Evolutionary conservation across 2,113 vertebrate genomes (phyloP).

Genomic region (Gymnorhina tibicen): DNA sequence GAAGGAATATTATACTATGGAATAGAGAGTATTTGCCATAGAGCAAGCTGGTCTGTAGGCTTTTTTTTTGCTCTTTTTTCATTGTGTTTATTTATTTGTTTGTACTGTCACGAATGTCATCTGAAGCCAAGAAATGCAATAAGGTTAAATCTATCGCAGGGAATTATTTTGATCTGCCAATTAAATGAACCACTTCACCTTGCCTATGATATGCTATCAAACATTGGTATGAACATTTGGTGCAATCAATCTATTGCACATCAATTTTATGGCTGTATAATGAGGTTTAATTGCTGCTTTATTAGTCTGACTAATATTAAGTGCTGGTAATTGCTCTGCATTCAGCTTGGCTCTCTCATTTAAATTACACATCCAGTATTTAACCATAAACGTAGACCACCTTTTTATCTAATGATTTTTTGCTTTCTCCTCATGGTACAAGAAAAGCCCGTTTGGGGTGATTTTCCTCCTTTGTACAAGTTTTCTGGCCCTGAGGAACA

Average conservation of each 20-base stretch:
- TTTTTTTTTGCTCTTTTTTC: background rate
- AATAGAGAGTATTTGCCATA: conserved; percentile 21
- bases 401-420: conserved; percentile 59
- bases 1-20: conserved; percentile 49
- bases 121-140: conserved; percentile 30
- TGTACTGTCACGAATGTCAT: background rate
- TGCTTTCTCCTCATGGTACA: background rate
- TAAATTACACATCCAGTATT: conserved; percentile 74
- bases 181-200: conserved; percentile 56
- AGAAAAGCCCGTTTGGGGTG: conserved; percentile 17
- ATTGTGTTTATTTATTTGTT: conserved; percentile 49
- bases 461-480: conserved; percentile 6
- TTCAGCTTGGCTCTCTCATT: conserved; percentile 72
- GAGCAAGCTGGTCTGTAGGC: background rate
- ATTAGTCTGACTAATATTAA: conserved; percentile 81
- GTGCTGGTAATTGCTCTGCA: conserved; percentile 78
- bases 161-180: conserved; percentile 23
- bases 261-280: conserved; percentile 80
- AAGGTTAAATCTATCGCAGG: conserved; percentile 26
- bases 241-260: conserved; percentile 75
- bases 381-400: conserved; percentile 62
- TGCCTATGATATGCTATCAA: conserved; percentile 62
- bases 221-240: conserved; percentile 65
- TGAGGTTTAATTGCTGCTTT: conserved; percentile 81
- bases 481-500: conserved; percentile 2